Conservation (phyloP, 2,797 vertebrate species). For the Leuciscus waleckii region DNA sequence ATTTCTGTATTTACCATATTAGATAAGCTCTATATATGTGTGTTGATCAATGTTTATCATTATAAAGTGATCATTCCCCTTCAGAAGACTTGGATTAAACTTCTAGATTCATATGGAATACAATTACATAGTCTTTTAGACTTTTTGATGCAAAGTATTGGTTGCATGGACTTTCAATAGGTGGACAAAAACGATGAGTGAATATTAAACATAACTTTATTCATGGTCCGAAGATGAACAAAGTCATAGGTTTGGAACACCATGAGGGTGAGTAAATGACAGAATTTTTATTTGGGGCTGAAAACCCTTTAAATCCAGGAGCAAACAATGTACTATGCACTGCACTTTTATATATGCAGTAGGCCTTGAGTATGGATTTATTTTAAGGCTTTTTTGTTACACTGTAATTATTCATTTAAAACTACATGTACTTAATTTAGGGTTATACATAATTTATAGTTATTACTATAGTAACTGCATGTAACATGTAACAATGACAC, state of each 20-base stretch:
- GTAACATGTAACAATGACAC: too few species aligned
- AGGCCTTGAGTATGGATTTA: not conserved
- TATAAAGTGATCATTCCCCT: not conserved
- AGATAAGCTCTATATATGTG: not conserved
- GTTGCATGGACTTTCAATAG: too few species aligned
- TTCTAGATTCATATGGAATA: too few species aligned
- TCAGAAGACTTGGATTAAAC: not conserved
- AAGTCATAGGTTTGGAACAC: not conserved
- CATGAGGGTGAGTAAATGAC: not conserved
- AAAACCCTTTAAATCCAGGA: not conserved
- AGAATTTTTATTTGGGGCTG: not conserved
- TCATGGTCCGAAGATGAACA: not conserved
- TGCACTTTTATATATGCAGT: not conserved
- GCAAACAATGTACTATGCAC: not conserved
- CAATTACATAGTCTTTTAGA: not conserved
- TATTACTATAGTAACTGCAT: too few species aligned
- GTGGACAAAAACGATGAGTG: not conserved
- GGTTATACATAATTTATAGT: too few species aligned
- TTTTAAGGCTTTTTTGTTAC: too few species aligned
- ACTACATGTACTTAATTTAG: too few species aligned
- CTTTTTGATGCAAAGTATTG: not conserved
- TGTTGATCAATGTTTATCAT: not conserved
- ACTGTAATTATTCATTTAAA: too few species aligned
- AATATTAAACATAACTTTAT: not conserved
- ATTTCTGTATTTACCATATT: not conserved